Percentiles rank a stretch among this genome's conserved stretches.
Conservation (phyloP, 2,797 vertebrate genomes). For the Prionace glauca region DNA sequence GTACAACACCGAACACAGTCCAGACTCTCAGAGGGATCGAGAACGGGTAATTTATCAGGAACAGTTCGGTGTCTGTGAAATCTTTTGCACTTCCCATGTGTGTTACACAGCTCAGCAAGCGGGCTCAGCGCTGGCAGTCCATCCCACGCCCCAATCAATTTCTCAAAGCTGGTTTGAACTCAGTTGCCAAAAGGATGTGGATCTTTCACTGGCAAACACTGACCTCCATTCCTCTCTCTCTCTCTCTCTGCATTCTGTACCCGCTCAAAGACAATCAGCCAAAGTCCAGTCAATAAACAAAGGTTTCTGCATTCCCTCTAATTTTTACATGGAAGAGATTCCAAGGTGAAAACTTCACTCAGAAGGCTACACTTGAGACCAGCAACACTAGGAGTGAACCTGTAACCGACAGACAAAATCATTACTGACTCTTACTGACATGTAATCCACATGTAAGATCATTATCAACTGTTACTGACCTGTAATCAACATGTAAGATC, state of each 20-base stretch:
- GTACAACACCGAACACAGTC: background rate
- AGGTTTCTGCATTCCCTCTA: background rate
- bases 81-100: background rate
- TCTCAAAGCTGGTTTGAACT: slow-evolving; percentile 39
- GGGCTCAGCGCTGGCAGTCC: slow-evolving; percentile 44
- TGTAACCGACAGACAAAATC: background rate
- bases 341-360: background rate
- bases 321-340: background rate
- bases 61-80: background rate
- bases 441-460: no score
- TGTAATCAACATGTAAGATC: background rate
- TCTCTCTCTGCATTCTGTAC: background rate
- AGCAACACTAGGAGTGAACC: background rate
- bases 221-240: background rate
- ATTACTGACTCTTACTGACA: background rate
- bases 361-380: background rate
- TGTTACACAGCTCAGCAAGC: slow-evolving; percentile 50
- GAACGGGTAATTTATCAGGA: slow-evolving; percentile 21
- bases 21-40: background rate
- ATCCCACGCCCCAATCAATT: background rate
- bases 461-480: background rate
- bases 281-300: background rate
- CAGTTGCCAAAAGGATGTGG: slow-evolving; percentile 51
- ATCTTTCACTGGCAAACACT: slow-evolving; percentile 49
- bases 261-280: background rate